A percentile compares a stretch with the other conserved stretches of the same genome.
These are phyloP conservation scores for Diploptera punctata DNA, from an alignment of 2,888 invertebrate species.

Conservation along the genomic window DNA sequence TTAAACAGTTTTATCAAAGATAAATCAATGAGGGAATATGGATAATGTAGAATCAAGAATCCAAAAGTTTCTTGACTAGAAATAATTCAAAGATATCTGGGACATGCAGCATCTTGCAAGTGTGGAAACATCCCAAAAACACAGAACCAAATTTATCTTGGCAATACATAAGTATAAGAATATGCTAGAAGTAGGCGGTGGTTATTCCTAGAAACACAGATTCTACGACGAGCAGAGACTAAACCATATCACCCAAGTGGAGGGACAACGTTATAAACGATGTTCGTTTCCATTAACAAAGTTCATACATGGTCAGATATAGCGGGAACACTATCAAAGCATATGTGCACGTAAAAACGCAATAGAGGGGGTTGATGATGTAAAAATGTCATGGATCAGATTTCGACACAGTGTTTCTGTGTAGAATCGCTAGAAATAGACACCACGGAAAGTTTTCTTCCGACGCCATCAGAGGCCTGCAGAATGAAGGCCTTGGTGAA, in stretches of 20 bases:
- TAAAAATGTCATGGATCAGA: not conserved
- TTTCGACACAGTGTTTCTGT: not conserved
- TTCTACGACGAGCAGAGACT: not conserved
- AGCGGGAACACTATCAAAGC: not conserved
- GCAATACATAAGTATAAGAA: slow-evolving; percentile 8
- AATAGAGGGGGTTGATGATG: not conserved
- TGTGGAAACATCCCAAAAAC: not conserved
- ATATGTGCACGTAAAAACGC: not conserved
- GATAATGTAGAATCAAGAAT: no score
- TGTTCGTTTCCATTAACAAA: not conserved
- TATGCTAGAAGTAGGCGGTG: slow-evolving; percentile 27
- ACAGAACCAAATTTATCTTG: not conserved
- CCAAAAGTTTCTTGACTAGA: no score
- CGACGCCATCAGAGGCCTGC: not conserved
- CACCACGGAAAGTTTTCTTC: not conserved
- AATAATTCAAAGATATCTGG: no score
- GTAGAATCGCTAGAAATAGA: slow-evolving; percentile 13
- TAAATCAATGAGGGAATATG: no score
- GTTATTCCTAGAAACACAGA: slow-evolving; percentile 23
- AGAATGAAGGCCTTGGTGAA: not conserved
- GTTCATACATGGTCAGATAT: slow-evolving; percentile 13
- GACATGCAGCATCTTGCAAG: no score
- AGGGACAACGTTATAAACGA: not conserved
- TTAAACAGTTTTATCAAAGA: no score
- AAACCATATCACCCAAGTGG: not conserved